A percentile compares a stretch with the other conserved stretches of the same genome.
Evolutionary conservation across 2,113 vertebrate species (phyloP).

Genomic region (Chroicocephalus ridibundus): DNA sequence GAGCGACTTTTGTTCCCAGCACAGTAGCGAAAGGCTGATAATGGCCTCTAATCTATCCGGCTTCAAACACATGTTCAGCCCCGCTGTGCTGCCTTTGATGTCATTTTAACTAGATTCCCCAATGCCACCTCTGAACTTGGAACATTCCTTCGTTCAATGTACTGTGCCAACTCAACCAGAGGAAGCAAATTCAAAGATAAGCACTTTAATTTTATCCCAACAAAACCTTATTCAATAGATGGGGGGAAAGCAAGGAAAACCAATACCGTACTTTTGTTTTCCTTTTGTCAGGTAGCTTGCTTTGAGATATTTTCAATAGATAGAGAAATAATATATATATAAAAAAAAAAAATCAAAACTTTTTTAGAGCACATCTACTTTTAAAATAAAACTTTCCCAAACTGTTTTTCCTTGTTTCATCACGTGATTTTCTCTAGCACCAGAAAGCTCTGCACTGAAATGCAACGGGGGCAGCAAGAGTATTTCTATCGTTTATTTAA

Average conservation of each 20-base stretch:
- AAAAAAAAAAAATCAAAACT: not conserved
- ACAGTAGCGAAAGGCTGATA: constrained; percentile 76
- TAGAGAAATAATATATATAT: constrained; percentile 25
- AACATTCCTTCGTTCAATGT: constrained; percentile 69
- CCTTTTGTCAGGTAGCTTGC: constrained; percentile 66
- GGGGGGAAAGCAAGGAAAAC: constrained; percentile 62
- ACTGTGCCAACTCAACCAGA: constrained; percentile 73
- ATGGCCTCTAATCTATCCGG: constrained; percentile 78
- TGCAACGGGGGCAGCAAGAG: not conserved
- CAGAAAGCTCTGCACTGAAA: not conserved
- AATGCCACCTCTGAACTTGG: constrained; percentile 75
- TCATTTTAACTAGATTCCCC: constrained; percentile 74
- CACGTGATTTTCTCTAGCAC: not conserved
- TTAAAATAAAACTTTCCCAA: constrained; percentile 39
- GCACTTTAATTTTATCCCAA: constrained; percentile 72
- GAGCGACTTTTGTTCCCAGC: constrained; percentile 66
- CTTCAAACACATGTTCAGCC: constrained; percentile 79
- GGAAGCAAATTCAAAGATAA: constrained; percentile 75
- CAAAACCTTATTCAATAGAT: constrained; percentile 68
- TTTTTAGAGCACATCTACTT: constrained; percentile 22
- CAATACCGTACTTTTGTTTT: constrained; percentile 67
- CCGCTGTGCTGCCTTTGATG: constrained; percentile 80
- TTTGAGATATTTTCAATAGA: constrained; percentile 64
- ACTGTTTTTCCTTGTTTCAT: not conserved
- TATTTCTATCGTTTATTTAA: not conserved